Percentiles rank a stretch among this genome's conserved stretches.
phyloP scores from a whole-genome alignment of 2,113 vertebrate species.

The Helogale parvula region DNA sequence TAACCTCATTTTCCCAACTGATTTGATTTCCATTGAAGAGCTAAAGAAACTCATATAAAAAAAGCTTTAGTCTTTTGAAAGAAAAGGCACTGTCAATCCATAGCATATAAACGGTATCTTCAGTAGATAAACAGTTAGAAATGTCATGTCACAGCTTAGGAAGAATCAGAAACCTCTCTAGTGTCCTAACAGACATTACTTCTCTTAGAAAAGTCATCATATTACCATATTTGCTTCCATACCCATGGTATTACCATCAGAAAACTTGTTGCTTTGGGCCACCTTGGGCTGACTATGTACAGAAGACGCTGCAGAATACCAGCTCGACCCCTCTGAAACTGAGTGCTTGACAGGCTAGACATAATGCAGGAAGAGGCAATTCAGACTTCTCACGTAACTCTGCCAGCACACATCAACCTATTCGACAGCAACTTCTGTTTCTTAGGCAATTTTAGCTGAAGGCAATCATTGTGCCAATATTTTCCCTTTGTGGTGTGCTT shows the following conservation, averaged over 20 bases:
- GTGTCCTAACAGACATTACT: background rate
- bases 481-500: conserved; percentile 46
- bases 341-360: conserved; percentile 66
- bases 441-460: conserved; percentile 54
- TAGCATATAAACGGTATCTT: background rate
- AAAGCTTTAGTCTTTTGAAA: conserved; percentile 35
- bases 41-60: background rate
- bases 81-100: background rate
- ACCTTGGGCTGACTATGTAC: conserved; percentile 56
- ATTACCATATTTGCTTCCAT: conserved; percentile 32
- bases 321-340: conserved; percentile 40
- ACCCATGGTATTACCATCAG: background rate
- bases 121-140: background rate
- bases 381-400: conserved; percentile 65
- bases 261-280: conserved; percentile 61
- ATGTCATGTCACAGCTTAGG: background rate
- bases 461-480: conserved; percentile 46
- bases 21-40: conserved; percentile 25
- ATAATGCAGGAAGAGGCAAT: conserved; percentile 54
- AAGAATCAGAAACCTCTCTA: background rate
- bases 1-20: conserved; percentile 56
- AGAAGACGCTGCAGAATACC: background rate
- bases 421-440: conserved; percentile 67
- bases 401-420: conserved; percentile 61
- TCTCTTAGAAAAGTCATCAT: conserved; percentile 29